A percentile compares a stretch with the other conserved stretches of the same genome.
phyloP scores from a whole-genome alignment of 2,113 vertebrate genomes.

The Macroglossus sobrinus region DNA sequence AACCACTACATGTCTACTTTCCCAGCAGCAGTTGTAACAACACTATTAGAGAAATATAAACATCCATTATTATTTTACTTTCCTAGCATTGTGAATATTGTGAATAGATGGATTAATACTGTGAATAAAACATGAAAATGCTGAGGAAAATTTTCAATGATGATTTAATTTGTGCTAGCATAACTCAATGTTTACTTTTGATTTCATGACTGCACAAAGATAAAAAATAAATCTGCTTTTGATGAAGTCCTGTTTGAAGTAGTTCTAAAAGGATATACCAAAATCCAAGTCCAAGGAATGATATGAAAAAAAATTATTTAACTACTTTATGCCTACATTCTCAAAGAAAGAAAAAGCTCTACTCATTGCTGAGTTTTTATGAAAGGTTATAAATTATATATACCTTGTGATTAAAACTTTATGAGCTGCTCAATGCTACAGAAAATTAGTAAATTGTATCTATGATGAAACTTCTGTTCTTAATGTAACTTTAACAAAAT shows the following conservation, averaged over 20 bases:
- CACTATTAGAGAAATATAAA: neutral
- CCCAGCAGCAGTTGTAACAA: neutral
- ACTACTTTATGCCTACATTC: neutral
- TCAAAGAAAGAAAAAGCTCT: neutral
- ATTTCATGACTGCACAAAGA: neutral
- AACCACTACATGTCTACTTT: neutral
- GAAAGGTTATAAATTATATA: constrained; percentile 14
- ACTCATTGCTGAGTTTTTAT: neutral
- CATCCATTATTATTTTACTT: neutral
- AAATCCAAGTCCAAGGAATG: neutral
- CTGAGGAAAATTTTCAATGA: neutral
- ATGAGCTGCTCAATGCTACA: neutral
- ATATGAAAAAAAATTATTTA: neutral
- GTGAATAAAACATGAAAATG: constrained; percentile 4
- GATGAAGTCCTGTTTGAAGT: neutral
- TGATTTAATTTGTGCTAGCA: neutral
- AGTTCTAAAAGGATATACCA: neutral
- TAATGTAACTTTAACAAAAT: constrained; percentile 21
- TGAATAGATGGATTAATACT: neutral
- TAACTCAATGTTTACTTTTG: neutral
- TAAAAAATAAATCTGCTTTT: neutral
- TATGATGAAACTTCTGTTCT: neutral
- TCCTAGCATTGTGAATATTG: neutral
- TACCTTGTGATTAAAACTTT: neutral
- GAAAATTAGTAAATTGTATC: constrained; percentile 27